Base-by-base conservation (phyloP, 1,140 invertebrate species). In the Bradysia coprophila region DNA sequence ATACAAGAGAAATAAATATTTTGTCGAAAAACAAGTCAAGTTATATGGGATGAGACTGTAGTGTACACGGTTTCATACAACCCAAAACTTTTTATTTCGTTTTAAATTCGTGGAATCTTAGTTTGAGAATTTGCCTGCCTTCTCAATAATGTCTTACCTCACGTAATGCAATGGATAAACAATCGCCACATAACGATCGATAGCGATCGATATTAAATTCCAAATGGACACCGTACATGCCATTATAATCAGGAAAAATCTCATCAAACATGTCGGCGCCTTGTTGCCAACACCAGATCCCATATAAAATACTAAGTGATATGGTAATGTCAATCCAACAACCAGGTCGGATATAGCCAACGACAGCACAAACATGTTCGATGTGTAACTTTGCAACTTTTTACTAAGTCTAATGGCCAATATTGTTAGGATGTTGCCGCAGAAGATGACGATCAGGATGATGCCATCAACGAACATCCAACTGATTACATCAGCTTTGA, bases 181-280 rank as follows among this genome's bases (percentile, higher is more conserved):
- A 43, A 90, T 82, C 0, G 84, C 83, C 45, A 82, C 66, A 53
- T 83, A 86, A 36, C 86, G 72, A 60, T 90, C 86, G 19, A 86
- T 65, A 10, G 85, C 81, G 41, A 91, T 88, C 15, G 79, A 73
- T 41, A 81, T 78, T 32, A 91, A 69, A 47, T 85, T 89, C 56
- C 77, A 75, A 50, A 90, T 79, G 47, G 81, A 82, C 18, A 74
- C 76, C 47, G 74, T 69, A 53, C 78, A 81, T 39, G 76, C 76
- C 46, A 80, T 66, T 41, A 73, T 71, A 41, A 79, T 73, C 2
- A 82, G 61, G 16, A 79, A 74, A 54, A 83, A 81, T 48, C 78
- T 64, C 54, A 76, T 59, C 11, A 82, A 49, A 48, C 80, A 84
- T 1, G 70, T 34, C 56, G 57, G 47, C 73, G 69, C 43, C 68